A percentile compares a stretch with the other conserved stretches of the same genome.
These are phyloP conservation scores for Papilio gigon DNA, from an alignment of 2,888 invertebrate species.

Conservation along the genomic window DNA sequence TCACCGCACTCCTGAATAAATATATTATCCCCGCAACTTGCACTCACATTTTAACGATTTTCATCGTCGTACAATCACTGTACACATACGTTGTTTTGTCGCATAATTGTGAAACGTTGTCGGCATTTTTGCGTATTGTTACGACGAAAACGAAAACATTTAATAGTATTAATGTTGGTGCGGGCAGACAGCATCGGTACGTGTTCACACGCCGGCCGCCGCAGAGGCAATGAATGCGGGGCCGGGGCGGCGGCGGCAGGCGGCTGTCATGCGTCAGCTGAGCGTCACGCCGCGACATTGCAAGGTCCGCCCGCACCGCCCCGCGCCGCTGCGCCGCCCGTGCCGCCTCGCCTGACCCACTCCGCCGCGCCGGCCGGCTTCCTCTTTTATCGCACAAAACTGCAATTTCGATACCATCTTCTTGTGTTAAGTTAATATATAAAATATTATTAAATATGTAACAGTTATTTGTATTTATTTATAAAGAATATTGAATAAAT, in stretches of 20 bases:
- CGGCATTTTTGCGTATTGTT: constrained; percentile 31
- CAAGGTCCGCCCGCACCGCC: constrained; percentile 81
- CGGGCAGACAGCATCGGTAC: constrained; percentile 57
- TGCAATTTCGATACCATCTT: constrained; percentile 13
- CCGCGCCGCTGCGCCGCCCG: constrained; percentile 68
- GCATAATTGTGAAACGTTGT: constrained; percentile 32
- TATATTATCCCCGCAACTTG: constrained; percentile 64
- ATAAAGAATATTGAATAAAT: background rate
- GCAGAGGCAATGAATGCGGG: constrained; percentile 86
- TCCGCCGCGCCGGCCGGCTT: constrained; percentile 65
- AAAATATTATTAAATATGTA: background rate
- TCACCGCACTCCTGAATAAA: constrained; percentile 76
- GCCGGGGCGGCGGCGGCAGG: constrained; percentile 74
- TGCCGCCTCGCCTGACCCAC: constrained; percentile 76
- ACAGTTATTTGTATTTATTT: constrained; percentile 2
- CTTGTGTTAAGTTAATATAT: constrained; percentile 17
- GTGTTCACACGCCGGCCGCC: constrained; percentile 81
- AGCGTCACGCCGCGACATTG: constrained; percentile 84
- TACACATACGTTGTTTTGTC: constrained; percentile 52
- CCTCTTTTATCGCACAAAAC: constrained; percentile 9
- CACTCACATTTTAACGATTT: constrained; percentile 62
- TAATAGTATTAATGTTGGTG: constrained; percentile 36
- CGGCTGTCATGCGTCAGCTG: constrained; percentile 77
- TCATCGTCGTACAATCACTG: constrained; percentile 56
- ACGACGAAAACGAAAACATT: constrained; percentile 40